Evolutionary conservation across 1,140 invertebrate genomes (phyloP).

Genomic region (Luehdorfia chinensis): DNA sequence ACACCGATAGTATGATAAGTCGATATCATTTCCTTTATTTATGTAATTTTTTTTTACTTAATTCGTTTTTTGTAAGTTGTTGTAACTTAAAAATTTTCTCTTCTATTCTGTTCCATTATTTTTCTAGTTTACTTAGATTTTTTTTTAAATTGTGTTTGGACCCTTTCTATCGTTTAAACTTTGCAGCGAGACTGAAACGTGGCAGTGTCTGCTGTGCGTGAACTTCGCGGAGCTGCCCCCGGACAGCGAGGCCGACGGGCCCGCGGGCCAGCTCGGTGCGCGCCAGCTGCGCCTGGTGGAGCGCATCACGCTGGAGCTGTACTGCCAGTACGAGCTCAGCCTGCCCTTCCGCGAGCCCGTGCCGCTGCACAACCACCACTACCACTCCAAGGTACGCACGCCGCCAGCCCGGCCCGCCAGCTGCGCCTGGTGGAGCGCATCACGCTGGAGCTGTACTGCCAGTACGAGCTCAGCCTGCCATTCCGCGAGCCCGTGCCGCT

Average conservation of each 20-base stretch:
- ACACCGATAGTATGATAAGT: too few species aligned
- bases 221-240: conserved; percentile 83
- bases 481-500: conserved; percentile 90
- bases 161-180: too few species aligned
- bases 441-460: conserved; percentile 92
- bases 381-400: conserved; percentile 76
- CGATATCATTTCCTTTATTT: too few species aligned
- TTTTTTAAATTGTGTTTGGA: too few species aligned
- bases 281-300: conserved; percentile 75
- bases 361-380: conserved; percentile 85
- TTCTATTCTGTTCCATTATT: too few species aligned
- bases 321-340: conserved; percentile 92
- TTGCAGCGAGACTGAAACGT: conserved; percentile 89
- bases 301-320: conserved; percentile 90
- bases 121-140: too few species aligned
- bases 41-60: too few species aligned
- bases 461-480: conserved; percentile 90
- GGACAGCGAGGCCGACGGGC: conserved; percentile 62
- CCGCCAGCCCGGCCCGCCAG: conserved; percentile 16
- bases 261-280: conserved; percentile 77
- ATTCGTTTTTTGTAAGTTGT: too few species aligned
- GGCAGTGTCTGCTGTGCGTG: conserved; percentile 93
- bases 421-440: conserved; percentile 82
- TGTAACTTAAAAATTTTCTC: too few species aligned
- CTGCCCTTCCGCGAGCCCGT: conserved; percentile 92